Evolutionary conservation across 2,113 vertebrate genomes (phyloP), one percentile per base, ranked within the genome.

Genomic region (Periophthalmodon schlosseri): DNA sequence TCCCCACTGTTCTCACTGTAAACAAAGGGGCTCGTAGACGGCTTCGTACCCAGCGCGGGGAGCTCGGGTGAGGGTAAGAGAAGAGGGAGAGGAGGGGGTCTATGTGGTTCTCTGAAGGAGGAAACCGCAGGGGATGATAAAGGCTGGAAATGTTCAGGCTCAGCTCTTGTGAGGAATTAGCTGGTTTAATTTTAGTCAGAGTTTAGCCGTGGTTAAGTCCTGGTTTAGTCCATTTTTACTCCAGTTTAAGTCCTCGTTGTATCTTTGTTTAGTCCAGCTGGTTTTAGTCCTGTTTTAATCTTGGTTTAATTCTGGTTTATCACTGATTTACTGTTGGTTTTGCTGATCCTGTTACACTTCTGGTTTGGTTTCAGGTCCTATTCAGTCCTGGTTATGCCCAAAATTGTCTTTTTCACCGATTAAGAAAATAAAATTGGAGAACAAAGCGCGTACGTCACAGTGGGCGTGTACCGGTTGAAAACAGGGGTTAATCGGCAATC

Each of bases 121-220:
- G 80, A 92, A 93, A 91, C 86, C 85, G 64, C 82, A 23, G 88
- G 89, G 91, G 91, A 89, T 82, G 88, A 92, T 91, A 90, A 93
- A 92, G 89, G 88, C 90, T 87, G 87, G 91, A 91, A 93, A 93
- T 93, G 91, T 92, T 90, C 79, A 81, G 90, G 87, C 87, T 87
- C 46, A 36, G 79, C 81, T 82, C 85, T 92, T 91, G 85, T 88
- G 87, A 82, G 84, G 86, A 90, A 89, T 88, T 84, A 91, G 86
- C 89, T 81, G 86, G 85, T 24, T 28, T 23, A 1, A 24, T 16
- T 7, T 34, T 34, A 9, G 60, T 34, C 13, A 13, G 15, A 28
- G 28, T 63, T 63, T 63, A 34, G 14, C 9, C 14, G 24, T 5
- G 7, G 58, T 24, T 58, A 58, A 24, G 13, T 7, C 2, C 8